Percentiles rank a stretch among this genome's conserved stretches.
Evolutionary conservation across 2,797 vertebrate species (phyloP).

Genomic region (Synaphobranchus kaupii): DNA sequence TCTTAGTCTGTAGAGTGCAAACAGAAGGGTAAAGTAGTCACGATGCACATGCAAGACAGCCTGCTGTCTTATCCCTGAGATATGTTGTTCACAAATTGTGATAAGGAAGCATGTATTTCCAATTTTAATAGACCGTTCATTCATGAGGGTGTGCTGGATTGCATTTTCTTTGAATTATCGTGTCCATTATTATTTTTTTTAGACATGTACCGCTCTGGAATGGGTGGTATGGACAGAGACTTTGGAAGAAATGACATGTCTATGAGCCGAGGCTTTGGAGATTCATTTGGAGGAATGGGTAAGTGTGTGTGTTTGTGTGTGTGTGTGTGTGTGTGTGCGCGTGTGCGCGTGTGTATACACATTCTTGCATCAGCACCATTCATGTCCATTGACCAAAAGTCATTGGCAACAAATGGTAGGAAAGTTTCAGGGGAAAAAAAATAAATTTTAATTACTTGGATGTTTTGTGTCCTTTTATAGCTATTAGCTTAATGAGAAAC

Average conservation of each 20-base stretch:
- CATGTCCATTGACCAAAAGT: constrained; percentile 21
- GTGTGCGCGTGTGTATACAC: neutral
- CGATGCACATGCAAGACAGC: neutral
- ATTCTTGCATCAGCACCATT: neutral
- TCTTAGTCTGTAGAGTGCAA: no score
- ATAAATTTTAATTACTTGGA: no score
- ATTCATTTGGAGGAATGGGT: constrained; percentile 95
- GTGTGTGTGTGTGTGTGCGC: neutral
- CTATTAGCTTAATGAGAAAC: neutral
- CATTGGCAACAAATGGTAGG: neutral
- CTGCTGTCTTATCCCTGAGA: neutral
- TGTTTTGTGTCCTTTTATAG: neutral
- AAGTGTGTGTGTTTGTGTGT: constrained; percentile 39
- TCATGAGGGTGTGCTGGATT: no score
- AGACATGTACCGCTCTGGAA: constrained; percentile 92
- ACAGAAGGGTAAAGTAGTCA: no score
- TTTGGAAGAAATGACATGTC: constrained; percentile 88
- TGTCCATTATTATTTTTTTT: constrained; percentile 19
- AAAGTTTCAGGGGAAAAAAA: neutral
- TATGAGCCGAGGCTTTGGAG: constrained; percentile 89
- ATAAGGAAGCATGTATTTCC: neutral
- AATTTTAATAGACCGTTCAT: neutral
- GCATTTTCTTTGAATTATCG: neutral
- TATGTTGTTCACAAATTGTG: neutral
- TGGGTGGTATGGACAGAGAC: constrained; percentile 91